Evolutionary conservation across 2,113 vertebrate genomes (phyloP).

Genomic region (Manacus vitellinus): DNA sequence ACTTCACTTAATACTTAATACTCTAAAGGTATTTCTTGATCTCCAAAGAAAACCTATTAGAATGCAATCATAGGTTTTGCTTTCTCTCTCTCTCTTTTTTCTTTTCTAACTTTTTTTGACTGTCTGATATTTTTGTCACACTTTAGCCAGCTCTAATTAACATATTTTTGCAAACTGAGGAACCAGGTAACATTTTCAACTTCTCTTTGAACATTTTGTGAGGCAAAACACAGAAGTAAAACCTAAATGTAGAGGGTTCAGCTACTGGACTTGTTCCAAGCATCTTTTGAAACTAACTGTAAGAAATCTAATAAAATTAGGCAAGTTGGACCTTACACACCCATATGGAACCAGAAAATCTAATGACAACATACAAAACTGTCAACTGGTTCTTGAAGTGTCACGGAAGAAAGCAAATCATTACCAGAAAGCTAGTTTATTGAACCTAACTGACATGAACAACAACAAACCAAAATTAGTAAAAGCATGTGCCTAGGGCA

Average conservation of each 20-base stretch:
- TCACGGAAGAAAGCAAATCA: constrained; percentile 17
- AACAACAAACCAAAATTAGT: constrained; percentile 44
- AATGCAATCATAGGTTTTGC: neutral
- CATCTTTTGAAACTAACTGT: neutral
- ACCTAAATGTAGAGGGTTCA: neutral
- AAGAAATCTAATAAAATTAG: constrained; percentile 12
- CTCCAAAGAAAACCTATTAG: neutral
- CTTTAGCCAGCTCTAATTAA: neutral
- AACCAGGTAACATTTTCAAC: constrained; percentile 14
- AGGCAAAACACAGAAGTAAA: constrained; percentile 56
- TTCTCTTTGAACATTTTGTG: constrained; percentile 20
- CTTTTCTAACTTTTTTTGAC: neutral
- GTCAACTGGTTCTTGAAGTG: constrained; percentile 3
- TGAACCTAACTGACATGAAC: constrained; percentile 42
- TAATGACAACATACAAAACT: constrained; percentile 43
- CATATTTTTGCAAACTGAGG: constrained; percentile 24
- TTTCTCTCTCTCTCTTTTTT: neutral
- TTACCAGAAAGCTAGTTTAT: constrained; percentile 15
- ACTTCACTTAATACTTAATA: neutral
- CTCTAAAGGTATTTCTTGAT: neutral
- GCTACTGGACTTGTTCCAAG: neutral
- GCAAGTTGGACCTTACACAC: neutral
- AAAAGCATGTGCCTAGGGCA: constrained; percentile 43
- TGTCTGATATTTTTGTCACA: constrained; percentile 17
- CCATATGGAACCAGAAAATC: constrained; percentile 24